Base-by-base conservation (phyloP, 2,888 invertebrate genomes). In the Mimas tiliae region DNA sequence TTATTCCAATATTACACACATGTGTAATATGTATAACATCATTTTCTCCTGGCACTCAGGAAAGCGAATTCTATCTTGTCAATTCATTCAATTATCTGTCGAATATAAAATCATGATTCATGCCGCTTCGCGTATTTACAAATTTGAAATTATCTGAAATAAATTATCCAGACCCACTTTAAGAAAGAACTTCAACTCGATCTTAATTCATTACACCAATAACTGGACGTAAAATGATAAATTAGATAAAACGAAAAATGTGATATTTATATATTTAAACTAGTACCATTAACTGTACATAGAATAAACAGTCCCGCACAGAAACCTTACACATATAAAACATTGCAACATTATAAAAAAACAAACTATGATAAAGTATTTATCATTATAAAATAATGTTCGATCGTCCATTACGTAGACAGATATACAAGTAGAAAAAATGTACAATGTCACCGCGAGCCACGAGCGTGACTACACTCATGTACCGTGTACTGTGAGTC, bases 401-500 rank as follows among this genome's bases (percentile, higher is more conserved):
- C 75, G 78, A 79, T 74, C 75, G 81, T 85, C 83, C 79, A 58
- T 78, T 77, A 78, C 75, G 77, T 80, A 81, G 87, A 82, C 84
- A 78, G 85, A 88, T 92, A 89, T 90, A 89, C 88, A 90, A 85
- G 89, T 91, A 90, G 27, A 27, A 27, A 27, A 92, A 91, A 92
- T 92, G 90, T 93, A 93, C 92, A 93, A 82, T 87, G 87, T 87
- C 83, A 53, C 53, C 42, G 62, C 63, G 42, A 38, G 21, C 34
- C 38, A 42, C 12, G 16, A 64, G n/a, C 12, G 21, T 53, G 34
- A 63, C 52, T 47, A 47, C 47, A 34, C 58, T 12, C 19, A 38
- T 42, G 58, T 52, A 27, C 19, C 12, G 42, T n/a, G n/a, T n/a
- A n/a, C n/a, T n/a, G n/a, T n/a, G n/a, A n/a, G n/a, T n/a, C n/a